Evolutionary conservation across 2,113 vertebrate genomes (phyloP).

Genomic region (Benitochromis conjunctus): DNA sequence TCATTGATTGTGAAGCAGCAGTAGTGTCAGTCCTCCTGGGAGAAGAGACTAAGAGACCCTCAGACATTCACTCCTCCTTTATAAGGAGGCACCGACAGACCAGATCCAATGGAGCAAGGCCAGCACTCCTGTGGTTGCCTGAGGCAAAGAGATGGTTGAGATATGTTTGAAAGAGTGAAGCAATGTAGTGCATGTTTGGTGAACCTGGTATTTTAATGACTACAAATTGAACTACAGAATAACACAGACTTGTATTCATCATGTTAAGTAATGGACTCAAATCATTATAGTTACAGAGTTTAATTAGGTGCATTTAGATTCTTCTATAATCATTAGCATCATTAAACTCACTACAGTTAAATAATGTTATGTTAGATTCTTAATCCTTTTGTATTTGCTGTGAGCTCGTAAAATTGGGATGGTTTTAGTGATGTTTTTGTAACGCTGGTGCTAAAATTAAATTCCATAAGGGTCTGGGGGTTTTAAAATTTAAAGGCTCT

Average conservation of each 20-base stretch:
- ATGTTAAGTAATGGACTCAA: background rate
- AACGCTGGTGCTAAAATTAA: background rate
- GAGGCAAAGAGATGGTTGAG: conserved; percentile 17
- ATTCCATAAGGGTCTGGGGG: background rate
- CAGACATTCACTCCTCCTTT: conserved; percentile 62
- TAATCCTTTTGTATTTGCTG: background rate
- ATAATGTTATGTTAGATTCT: background rate
- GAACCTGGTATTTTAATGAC: background rate
- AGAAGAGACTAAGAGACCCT: conserved; percentile 29
- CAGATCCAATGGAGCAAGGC: conserved; percentile 27
- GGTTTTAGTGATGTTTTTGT: background rate
- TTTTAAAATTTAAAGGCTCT: conserved; percentile 16
- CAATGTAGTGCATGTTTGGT: background rate
- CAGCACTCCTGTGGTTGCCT: conserved; percentile 38
- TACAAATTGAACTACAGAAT: background rate
- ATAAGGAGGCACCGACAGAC: conserved; percentile 65
- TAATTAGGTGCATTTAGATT: background rate
- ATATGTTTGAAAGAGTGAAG: background rate
- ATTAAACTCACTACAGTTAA: background rate
- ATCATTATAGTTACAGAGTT: background rate
- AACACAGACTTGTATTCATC: background rate
- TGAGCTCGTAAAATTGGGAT: background rate
- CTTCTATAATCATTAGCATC: background rate
- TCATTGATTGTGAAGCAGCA: conserved; percentile 15
- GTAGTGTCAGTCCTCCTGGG: conserved; percentile 30